Percentiles rank a stretch among this genome's conserved stretches.
Conservation (phyloP, 1,140 invertebrate genomes). For the Streblospio benedicti region DNA sequence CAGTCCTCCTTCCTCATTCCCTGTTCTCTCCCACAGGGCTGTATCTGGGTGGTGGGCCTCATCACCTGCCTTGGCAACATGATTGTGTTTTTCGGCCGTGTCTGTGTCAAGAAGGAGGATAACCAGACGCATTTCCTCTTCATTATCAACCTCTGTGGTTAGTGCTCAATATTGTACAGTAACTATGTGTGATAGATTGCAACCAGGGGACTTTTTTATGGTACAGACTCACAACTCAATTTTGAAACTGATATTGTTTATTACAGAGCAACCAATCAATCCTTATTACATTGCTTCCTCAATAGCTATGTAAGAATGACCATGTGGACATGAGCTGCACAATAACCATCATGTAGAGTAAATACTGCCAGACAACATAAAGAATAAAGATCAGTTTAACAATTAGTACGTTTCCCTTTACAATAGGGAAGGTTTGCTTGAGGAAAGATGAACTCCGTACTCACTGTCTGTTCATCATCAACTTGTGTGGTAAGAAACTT, state of each 20-base stretch:
- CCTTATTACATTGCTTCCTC: background rate
- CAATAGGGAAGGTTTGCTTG: too few relatives aligned
- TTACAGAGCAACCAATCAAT: too few relatives aligned
- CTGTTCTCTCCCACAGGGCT: conserved; percentile 52
- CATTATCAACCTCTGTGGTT: background rate
- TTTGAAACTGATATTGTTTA: too few relatives aligned
- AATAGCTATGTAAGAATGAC: background rate
- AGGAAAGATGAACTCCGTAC: too few relatives aligned
- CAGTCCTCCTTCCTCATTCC: too few relatives aligned
- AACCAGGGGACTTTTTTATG: background rate
- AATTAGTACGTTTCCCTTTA: too few relatives aligned
- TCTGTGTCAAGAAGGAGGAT: conserved; percentile 48
- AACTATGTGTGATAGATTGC: background rate
- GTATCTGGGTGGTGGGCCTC: conserved; percentile 64
- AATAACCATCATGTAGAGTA: background rate
- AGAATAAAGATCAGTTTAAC: too few relatives aligned
- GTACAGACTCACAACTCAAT: background rate
- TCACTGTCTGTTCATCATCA: too few relatives aligned
- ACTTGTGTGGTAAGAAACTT: too few relatives aligned
- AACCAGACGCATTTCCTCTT: background rate
- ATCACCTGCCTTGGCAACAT: conserved; percentile 60
- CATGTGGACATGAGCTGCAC: background rate
- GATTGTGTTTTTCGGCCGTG: conserved; percentile 60
- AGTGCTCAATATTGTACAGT: background rate
- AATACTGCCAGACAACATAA: too few relatives aligned